phyloP scores from a whole-genome alignment of 1,140 invertebrate species.

The Drosophila santomea region DNA sequence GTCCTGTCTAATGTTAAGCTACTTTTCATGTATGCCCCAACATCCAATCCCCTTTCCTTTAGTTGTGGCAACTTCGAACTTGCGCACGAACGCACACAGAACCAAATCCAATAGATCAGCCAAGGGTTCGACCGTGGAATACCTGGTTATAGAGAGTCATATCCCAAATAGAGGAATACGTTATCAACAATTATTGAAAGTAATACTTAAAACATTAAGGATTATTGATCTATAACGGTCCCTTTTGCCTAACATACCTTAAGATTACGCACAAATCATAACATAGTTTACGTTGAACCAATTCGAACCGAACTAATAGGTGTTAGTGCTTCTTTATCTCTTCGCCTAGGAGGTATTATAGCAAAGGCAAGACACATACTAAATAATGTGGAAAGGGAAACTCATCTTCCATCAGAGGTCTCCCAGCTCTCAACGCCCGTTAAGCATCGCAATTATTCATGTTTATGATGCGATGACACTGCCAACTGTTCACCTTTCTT shows the following conservation, averaged over 20 bases:
- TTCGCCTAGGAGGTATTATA: neutral
- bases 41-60: constrained; percentile 19
- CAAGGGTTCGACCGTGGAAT: neutral
- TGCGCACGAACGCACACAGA: constrained; percentile 59
- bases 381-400: neutral
- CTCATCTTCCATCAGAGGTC: constrained; percentile 27
- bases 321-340: neutral
- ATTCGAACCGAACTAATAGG: neutral
- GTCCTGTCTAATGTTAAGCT: constrained; percentile 75
- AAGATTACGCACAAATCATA: too few relatives aligned
- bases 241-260: too few relatives aligned
- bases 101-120: constrained; percentile 11
- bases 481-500: constrained; percentile 16
- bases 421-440: constrained; percentile 73
- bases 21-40: constrained; percentile 73
- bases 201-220: too few relatives aligned
- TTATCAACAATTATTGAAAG: too few relatives aligned
- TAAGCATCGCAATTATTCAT: constrained; percentile 79
- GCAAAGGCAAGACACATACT: constrained; percentile 9
- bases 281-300: neutral
- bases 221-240: too few relatives aligned
- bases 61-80: constrained; percentile 23
- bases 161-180: neutral
- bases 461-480: constrained; percentile 76
- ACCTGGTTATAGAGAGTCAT: neutral